Percentiles rank a stretch among this genome's conserved stretches.
Evolutionary conservation across 2,888 invertebrate genomes (phyloP).

Genomic region (Drosophila mulleri): DNA sequence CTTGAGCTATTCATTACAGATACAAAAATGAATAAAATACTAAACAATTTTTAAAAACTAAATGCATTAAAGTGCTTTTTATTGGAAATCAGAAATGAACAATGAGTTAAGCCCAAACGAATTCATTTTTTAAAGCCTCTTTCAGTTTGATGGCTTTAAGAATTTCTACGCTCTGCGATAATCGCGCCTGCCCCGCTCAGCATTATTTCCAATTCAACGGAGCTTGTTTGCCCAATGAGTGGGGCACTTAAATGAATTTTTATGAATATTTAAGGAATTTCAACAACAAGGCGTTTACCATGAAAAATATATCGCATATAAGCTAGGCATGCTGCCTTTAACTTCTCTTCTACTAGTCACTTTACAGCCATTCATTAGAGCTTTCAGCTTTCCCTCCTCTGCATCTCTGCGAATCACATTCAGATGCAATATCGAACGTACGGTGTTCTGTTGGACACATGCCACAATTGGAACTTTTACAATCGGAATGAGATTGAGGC

Average conservation of each 20-base stretch:
- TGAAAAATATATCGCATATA: no score
- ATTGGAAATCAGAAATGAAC: no score
- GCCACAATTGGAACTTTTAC: background rate
- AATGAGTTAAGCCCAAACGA: no score
- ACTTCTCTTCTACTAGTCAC: background rate
- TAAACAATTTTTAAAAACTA: no score
- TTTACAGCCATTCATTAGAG: background rate
- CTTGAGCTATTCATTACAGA: no score
- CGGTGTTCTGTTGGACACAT: background rate
- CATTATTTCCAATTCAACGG: background rate
- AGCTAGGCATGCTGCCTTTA: no score
- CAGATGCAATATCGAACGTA: background rate
- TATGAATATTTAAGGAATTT: background rate
- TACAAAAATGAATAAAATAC: no score
- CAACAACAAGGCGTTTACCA: no score
- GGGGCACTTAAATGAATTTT: background rate
- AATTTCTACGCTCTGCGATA: background rate
- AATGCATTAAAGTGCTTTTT: no score
- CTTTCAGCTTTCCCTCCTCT: background rate
- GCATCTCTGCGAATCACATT: background rate
- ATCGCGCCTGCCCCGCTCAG: background rate
- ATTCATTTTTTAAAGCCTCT: no score
- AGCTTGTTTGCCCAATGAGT: background rate
- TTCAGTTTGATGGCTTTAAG: background rate
- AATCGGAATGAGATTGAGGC: constrained; percentile 1